Percentiles rank a stretch among this genome's conserved stretches.
Evolutionary conservation across 2,888 invertebrate species (phyloP).

Genomic region (Hesperia comma): DNA sequence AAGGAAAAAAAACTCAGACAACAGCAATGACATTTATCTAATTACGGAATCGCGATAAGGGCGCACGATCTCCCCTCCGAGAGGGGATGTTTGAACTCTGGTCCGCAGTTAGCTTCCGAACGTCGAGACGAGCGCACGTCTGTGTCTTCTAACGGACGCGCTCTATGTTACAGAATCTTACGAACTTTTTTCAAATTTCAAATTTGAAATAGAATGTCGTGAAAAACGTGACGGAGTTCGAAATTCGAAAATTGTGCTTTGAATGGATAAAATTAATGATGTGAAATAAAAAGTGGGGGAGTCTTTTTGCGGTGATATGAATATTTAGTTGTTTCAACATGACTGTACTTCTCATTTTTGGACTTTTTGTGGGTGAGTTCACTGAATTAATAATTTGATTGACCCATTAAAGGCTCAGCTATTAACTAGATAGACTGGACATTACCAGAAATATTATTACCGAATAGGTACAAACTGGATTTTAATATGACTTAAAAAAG

Average conservation of each 20-base stretch:
- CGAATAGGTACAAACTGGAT: too few species aligned
- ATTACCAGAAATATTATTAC: too few species aligned
- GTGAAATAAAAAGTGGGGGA: constrained; percentile 54
- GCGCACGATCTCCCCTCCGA: constrained; percentile 48
- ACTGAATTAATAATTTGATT: constrained; percentile 9
- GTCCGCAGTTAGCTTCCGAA: constrained; percentile 64
- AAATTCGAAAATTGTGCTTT: constrained; percentile 32
- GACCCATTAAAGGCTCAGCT: not conserved
- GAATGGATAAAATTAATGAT: constrained; percentile 41
- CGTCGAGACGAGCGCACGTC: constrained; percentile 46
- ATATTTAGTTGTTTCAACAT: constrained; percentile 50
- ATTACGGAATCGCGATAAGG: constrained; percentile 80
- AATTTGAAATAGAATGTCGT: constrained; percentile 10
- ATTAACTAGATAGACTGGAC: too few species aligned
- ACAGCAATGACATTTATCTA: constrained; percentile 82
- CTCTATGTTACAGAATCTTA: constrained; percentile 40
- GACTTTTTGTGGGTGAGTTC: constrained; percentile 61
- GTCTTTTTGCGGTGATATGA: constrained; percentile 46
- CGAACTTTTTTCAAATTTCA: constrained; percentile 39
- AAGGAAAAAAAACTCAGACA: constrained; percentile 67
- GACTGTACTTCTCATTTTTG: constrained; percentile 60
- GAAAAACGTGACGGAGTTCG: not conserved
- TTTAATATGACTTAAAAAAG: too few species aligned
- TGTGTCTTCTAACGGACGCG: constrained; percentile 17
- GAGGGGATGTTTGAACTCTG: constrained; percentile 55